Conservation (phyloP, 2,113 vertebrate genomes). For the Tamias sibiricus region DNA sequence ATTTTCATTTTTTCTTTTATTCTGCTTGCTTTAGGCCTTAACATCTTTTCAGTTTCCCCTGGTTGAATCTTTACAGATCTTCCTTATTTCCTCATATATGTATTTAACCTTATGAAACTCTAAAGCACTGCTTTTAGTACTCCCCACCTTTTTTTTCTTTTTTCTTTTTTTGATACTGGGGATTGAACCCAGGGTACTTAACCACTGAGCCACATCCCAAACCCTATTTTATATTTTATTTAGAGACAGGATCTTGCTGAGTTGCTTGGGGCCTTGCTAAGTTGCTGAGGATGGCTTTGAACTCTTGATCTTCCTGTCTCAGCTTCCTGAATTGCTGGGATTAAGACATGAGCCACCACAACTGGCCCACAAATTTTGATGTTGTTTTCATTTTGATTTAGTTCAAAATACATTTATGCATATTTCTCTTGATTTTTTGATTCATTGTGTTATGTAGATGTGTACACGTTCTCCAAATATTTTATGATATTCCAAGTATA, state of each 20-base stretch:
- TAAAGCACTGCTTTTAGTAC: neutral
- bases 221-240: too few relatives aligned
- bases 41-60: neutral
- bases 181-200: too few relatives aligned
- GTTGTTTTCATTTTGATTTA: conserved; percentile 10
- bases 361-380: neutral
- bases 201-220: too few relatives aligned
- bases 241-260: too few relatives aligned
- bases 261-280: too few relatives aligned
- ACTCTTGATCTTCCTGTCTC: too few relatives aligned
- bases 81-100: neutral
- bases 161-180: too few relatives aligned
- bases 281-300: too few relatives aligned
- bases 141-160: too few relatives aligned
- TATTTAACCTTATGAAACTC: neutral
- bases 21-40: neutral
- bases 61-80: neutral
- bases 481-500: neutral
- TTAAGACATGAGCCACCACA: too few relatives aligned
- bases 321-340: too few relatives aligned
- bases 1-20: neutral
- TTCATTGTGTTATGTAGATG: neutral
- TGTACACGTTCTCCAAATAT: neutral
- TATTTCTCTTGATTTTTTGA: neutral
- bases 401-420: neutral